phyloP scores from a whole-genome alignment of 2,797 vertebrate genomes.

The Notoglanidium macrostoma region DNA sequence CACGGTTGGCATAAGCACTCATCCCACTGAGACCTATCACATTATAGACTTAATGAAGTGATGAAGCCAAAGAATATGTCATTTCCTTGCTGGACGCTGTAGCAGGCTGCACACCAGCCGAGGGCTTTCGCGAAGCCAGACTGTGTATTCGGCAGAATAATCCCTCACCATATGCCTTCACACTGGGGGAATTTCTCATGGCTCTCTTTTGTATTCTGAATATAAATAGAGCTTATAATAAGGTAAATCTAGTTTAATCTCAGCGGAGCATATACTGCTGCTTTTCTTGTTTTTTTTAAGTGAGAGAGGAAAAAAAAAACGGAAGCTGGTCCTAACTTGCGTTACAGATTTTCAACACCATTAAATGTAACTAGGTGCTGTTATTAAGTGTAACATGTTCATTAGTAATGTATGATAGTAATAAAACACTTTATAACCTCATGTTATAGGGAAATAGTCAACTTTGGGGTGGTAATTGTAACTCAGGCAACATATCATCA shows the following conservation, averaged over 20 bases:
- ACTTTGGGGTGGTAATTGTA: background rate
- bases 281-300: background rate
- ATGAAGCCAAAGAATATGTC: slow-evolving; percentile 54
- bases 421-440: background rate
- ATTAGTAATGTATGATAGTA: background rate
- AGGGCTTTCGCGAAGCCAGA: slow-evolving; percentile 37
- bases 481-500: background rate
- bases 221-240: slow-evolving; percentile 20
- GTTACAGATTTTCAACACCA: background rate
- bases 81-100: slow-evolving; percentile 51
- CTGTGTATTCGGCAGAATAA: slow-evolving; percentile 44
- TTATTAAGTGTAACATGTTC: background rate
- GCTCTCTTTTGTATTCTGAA: slow-evolving; percentile 51
- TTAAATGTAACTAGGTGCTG: background rate
- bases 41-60: slow-evolving; percentile 50
- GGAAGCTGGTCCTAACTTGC: background rate
- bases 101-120: slow-evolving; percentile 42
- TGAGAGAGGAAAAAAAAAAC: background rate
- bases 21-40: slow-evolving; percentile 34
- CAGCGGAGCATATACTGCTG: background rate
- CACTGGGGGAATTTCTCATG: slow-evolving; percentile 23
- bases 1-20: slow-evolving; percentile 37
- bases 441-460: background rate
- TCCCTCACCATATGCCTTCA: slow-evolving; percentile 53
- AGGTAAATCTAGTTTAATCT: background rate